phyloP scores from a whole-genome alignment of 53 echinoderm and acorn worm genomes.

The Zoroaster sp. region DNA sequence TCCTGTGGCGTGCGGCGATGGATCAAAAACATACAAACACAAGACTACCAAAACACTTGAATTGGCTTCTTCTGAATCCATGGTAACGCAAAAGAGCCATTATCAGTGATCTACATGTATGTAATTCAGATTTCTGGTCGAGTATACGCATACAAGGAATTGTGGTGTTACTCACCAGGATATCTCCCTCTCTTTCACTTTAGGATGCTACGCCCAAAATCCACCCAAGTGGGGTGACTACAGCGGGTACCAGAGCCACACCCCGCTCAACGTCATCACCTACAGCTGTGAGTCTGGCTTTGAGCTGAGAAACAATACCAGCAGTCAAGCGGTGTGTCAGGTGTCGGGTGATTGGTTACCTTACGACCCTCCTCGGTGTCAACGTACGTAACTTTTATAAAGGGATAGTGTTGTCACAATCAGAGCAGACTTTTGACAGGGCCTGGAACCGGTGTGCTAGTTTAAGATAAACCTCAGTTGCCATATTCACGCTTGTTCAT shows the following conservation, averaged over 20 bases:
- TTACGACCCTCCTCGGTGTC: conserved; percentile 57
- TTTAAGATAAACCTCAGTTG: too few relatives aligned
- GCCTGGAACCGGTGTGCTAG: too few relatives aligned
- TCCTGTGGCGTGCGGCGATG: too few relatives aligned
- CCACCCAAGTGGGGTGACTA: conserved; percentile 53
- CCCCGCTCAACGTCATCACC: conserved; percentile 53
- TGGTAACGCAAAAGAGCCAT: too few relatives aligned
- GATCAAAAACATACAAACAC: too few relatives aligned
- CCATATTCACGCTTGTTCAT: too few relatives aligned
- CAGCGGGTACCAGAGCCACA: conserved; percentile 46
- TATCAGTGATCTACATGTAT: too few relatives aligned
- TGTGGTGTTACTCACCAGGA: conserved; percentile 63
- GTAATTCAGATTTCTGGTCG: background rate
- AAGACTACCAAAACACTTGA: too few relatives aligned
- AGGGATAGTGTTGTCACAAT: too few relatives aligned
- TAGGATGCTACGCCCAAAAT: conserved; percentile 52
- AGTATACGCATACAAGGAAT: background rate
- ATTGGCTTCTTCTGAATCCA: too few relatives aligned
- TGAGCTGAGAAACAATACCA: conserved; percentile 30
- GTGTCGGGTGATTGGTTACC: conserved; percentile 87
- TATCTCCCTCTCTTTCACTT: background rate
- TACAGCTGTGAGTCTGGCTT: conserved; percentile 74
- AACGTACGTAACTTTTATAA: conserved; percentile 66
- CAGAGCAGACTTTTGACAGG: too few relatives aligned
- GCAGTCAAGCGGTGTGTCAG: conserved; percentile 62